Evolutionary conservation across 2,113 vertebrate species (phyloP).

Genomic region (Willisornis vidua): DNA sequence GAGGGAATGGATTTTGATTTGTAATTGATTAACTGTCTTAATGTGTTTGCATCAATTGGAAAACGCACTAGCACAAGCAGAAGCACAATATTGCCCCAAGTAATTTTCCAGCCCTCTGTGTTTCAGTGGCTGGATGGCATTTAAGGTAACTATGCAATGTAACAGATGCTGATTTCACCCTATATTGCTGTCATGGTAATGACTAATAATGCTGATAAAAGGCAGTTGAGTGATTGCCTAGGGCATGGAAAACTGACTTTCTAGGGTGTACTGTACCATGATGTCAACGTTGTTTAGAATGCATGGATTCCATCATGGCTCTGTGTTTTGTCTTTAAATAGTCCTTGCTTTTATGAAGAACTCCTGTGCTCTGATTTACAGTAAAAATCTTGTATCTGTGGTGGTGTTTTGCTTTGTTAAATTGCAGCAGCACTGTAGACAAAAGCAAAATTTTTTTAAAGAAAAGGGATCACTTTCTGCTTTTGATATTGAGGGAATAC

Average conservation of each 20-base stretch:
- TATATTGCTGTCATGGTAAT: conserved; percentile 57
- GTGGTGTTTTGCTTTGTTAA: not conserved
- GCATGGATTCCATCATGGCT: conserved; percentile 25
- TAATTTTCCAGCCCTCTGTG: conserved; percentile 63
- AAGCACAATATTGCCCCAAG: conserved; percentile 41
- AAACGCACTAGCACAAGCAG: not conserved
- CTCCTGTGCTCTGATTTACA: not conserved
- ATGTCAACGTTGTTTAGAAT: not conserved
- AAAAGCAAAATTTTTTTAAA: not conserved
- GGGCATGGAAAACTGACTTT: conserved; percentile 59
- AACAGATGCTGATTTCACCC: conserved; percentile 55
- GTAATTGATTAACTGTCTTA: conserved; percentile 66
- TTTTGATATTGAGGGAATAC: conserved; percentile 7
- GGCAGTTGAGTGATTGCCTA: conserved; percentile 46
- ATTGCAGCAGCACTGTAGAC: not conserved
- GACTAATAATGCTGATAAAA: conserved; percentile 57
- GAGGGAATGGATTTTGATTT: conserved; percentile 66
- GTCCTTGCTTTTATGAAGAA: not conserved
- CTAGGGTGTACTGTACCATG: not conserved
- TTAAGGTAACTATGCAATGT: conserved; percentile 42
- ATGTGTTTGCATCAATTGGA: conserved; percentile 56
- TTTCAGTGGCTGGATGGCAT: conserved; percentile 55
- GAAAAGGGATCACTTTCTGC: not conserved
- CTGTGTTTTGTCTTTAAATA: not conserved
- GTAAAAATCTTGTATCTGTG: not conserved